Evolutionary conservation across 2,113 vertebrate species (phyloP).

Genomic region (Pseudopodoces humilis): DNA sequence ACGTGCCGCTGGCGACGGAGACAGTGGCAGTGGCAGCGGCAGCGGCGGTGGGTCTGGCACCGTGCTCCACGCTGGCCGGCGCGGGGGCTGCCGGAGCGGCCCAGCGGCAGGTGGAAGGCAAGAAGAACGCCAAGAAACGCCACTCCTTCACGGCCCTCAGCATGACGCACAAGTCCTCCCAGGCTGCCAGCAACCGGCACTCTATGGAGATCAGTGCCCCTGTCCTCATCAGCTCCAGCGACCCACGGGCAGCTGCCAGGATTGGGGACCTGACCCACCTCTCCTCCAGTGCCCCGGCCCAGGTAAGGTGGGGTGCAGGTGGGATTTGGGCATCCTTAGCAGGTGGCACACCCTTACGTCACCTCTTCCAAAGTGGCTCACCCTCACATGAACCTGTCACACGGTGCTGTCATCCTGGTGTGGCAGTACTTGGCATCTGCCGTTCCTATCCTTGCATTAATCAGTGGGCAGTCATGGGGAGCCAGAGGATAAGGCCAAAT

Average conservation of each 20-base stretch:
- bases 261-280: conserved; percentile 85
- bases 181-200: conserved; percentile 90
- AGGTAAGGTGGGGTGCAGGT: conserved; percentile 64
- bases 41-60: not conserved
- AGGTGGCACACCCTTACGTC: rapidly evolving
- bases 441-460: not conserved
- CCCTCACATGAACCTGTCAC: rapidly evolving
- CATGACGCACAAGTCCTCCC: conserved; percentile 91
- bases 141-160: conserved; percentile 96
- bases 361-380: not conserved
- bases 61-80: conserved; percentile 71
- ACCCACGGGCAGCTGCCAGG: conserved; percentile 90
- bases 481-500: not conserved
- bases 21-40: not conserved
- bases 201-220: conserved; percentile 99
- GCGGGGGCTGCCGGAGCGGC: conserved; percentile 72
- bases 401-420: rapidly evolving
- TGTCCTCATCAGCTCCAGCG: conserved; percentile 95
- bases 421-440: not conserved
- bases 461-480: rapidly evolving
- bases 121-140: conserved; percentile 97
- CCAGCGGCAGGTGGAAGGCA: conserved; percentile 86
- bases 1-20: conserved; percentile 55
- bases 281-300: conserved; percentile 80
- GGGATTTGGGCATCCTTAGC: not conserved